Conservation (phyloP, 2,113 vertebrate species). For the Leucoraja erinaceus region DNA sequence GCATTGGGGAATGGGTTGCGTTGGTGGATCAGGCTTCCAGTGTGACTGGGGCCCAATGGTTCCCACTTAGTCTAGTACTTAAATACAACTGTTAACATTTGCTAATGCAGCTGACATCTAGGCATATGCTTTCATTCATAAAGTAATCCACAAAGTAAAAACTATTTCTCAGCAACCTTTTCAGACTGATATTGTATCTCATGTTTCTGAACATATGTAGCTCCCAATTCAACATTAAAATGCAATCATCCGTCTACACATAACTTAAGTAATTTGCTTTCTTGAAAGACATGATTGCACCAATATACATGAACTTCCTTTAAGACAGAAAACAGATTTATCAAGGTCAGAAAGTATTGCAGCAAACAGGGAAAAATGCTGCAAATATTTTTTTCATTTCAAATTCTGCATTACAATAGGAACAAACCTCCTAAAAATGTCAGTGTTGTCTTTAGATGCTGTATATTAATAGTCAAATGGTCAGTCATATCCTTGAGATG, state of each 20-base stretch:
- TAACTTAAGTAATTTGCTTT: background rate
- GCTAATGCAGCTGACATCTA: background rate
- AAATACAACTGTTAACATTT: background rate
- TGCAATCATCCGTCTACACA: background rate
- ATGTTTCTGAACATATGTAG: background rate
- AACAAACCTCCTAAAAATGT: background rate
- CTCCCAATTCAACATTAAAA: background rate
- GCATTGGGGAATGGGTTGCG: no score
- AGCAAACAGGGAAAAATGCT: background rate
- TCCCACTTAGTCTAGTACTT: background rate
- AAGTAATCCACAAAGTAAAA: background rate
- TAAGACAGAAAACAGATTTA: background rate
- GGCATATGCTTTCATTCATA: background rate
- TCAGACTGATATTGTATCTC: background rate
- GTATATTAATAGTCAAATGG: background rate
- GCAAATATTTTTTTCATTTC: background rate
- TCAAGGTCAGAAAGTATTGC: background rate
- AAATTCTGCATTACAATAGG: background rate
- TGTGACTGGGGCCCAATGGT: no score
- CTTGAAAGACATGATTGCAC: background rate
- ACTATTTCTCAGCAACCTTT: background rate
- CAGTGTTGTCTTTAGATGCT: background rate
- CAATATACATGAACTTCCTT: background rate
- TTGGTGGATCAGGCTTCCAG: no score
- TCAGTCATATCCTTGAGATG: background rate